Conservation (phyloP, 2,888 invertebrate genomes). For the Drosophila formosana region DNA sequence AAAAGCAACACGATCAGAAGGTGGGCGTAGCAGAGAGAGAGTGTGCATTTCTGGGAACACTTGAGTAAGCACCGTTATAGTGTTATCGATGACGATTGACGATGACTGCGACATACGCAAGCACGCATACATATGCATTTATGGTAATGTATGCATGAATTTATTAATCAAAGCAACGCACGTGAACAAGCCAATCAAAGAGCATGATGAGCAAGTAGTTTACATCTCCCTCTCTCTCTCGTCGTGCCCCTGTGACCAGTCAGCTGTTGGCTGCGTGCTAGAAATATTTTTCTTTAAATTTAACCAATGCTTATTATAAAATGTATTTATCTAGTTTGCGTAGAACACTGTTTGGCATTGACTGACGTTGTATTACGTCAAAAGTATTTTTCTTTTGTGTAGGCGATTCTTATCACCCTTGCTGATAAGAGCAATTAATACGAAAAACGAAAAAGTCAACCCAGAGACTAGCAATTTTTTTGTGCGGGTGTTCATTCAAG, state of each 20-base stretch:
- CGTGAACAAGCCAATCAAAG: slow-evolving; percentile 21
- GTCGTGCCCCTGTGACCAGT: slow-evolving; percentile 17
- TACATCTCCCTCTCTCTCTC: neutral
- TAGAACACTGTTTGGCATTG: slow-evolving; percentile 30
- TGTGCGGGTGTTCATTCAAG: slow-evolving; percentile 27
- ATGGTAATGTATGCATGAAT: slow-evolving; percentile 9
- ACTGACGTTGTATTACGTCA: slow-evolving; percentile 50
- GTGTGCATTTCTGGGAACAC: slow-evolving; percentile 28
- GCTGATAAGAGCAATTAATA: slow-evolving; percentile 31
- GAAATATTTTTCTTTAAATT: slow-evolving; percentile 27
- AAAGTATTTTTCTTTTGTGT: slow-evolving; percentile 9
- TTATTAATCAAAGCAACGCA: slow-evolving; percentile 23
- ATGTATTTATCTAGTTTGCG: slow-evolving; percentile 33
- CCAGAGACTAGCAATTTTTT: slow-evolving; percentile 20
- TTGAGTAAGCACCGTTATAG: slow-evolving; percentile 19
- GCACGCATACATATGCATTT: neutral
- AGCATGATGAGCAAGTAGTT: neutral
- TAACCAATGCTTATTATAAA: slow-evolving; percentile 32
- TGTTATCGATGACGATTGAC: slow-evolving; percentile 19
- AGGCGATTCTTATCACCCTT: slow-evolving; percentile 33
- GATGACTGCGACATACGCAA: neutral
- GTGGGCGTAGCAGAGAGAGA: slow-evolving; percentile 10
- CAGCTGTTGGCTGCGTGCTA: slow-evolving; percentile 49
- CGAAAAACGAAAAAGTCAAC: slow-evolving; percentile 3
- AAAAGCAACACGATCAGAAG: neutral